phyloP scores from a whole-genome alignment of 2,888 invertebrate genomes.

The Dolomedes plantarius region DNA sequence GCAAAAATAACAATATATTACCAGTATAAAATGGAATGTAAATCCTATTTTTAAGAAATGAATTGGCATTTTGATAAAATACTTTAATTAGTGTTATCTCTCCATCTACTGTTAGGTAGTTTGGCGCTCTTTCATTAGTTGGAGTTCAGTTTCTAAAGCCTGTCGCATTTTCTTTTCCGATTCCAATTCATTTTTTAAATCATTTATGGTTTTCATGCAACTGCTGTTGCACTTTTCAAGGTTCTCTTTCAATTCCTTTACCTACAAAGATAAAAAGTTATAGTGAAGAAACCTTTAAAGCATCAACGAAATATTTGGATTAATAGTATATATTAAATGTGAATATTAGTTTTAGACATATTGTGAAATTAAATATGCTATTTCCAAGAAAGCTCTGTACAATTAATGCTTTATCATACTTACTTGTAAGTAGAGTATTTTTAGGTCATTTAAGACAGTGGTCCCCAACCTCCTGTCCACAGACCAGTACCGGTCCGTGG shows the following conservation, averaged over 20 bases:
- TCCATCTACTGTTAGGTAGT: constrained; percentile 28
- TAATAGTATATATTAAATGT: too few species aligned
- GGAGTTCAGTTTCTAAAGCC: constrained; percentile 78
- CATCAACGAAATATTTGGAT: too few species aligned
- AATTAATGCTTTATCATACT: too few species aligned
- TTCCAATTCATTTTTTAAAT: constrained; percentile 74
- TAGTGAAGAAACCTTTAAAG: too few species aligned
- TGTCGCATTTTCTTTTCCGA: constrained; percentile 78
- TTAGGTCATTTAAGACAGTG: too few species aligned
- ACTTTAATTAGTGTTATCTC: background rate
- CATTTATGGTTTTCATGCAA: constrained; percentile 71
- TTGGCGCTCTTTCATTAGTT: constrained; percentile 74
- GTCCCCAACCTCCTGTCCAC: too few species aligned
- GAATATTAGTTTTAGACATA: too few species aligned
- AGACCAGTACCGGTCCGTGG: too few species aligned
- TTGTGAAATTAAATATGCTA: too few species aligned
- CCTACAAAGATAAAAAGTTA: constrained; percentile 73
- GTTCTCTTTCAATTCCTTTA: constrained; percentile 74
- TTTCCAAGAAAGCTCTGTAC: too few species aligned
- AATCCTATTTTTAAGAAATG: constrained; percentile 22
- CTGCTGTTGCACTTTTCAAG: constrained; percentile 71
- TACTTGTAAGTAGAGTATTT: too few species aligned
- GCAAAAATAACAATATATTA: constrained; percentile 69
- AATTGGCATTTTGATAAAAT: constrained; percentile 44
- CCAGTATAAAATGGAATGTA: constrained; percentile 47